Evolutionary conservation across 2,888 invertebrate species (phyloP).

Genomic region (Brassicogethes aeneus): DNA sequence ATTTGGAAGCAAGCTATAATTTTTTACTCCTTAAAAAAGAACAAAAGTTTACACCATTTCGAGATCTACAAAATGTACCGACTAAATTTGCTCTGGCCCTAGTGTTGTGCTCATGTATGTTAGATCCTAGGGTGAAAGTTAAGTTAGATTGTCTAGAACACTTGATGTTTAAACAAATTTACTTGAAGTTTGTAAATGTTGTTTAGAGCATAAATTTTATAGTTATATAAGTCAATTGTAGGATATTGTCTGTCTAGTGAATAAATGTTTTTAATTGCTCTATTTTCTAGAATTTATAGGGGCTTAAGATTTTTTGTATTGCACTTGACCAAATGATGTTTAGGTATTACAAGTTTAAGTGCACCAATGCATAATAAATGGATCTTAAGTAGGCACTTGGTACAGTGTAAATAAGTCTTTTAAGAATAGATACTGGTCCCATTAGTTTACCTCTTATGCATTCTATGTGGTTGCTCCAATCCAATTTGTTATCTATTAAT

Average conservation of each 20-base stretch:
- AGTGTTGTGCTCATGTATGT: too few species aligned
- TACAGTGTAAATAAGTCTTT: neutral
- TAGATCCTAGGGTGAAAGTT: too few species aligned
- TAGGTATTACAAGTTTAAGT: neutral
- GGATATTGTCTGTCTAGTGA: neutral
- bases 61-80: too few species aligned
- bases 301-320: neutral
- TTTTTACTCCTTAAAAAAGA: too few species aligned
- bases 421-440: too few species aligned
- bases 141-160: too few species aligned
- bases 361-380: neutral
- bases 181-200: neutral
- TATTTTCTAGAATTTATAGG: neutral
- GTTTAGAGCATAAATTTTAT: neutral
- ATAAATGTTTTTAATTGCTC: neutral
- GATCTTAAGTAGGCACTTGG: neutral
- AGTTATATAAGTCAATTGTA: too few species aligned
- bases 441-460: too few species aligned
- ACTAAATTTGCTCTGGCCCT: too few species aligned
- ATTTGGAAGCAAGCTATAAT: too few species aligned
- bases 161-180: neutral
- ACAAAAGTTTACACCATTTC: too few species aligned
- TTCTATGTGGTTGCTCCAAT: neutral
- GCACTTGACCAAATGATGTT: neutral
- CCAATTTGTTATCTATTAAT: neutral